Evolutionary conservation across 2,113 vertebrate species (phyloP).

Genomic region (Antigone vipio): DNA sequence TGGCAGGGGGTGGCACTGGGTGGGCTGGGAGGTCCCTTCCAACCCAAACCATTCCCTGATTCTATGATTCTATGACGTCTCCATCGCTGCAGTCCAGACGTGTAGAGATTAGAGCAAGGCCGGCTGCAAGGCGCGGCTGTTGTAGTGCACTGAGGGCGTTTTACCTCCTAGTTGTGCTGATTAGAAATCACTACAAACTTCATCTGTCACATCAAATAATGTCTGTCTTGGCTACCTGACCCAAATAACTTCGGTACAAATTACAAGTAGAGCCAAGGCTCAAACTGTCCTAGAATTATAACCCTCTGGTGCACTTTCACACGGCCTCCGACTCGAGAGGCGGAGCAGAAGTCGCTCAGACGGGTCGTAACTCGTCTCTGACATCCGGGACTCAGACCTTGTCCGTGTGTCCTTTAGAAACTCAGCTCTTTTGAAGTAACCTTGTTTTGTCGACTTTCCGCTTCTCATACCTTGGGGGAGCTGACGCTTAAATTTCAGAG

Average conservation of each 20-base stretch:
- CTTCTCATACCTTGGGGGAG: background rate
- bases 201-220: background rate
- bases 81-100: background rate
- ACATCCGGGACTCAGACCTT: background rate
- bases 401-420: background rate
- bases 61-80: background rate
- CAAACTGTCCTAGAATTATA: rapidly evolving
- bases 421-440: background rate
- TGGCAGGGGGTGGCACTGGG: too few species aligned
- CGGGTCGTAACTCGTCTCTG: rapidly evolving
- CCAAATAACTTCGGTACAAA: too few species aligned
- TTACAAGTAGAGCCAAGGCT: background rate
- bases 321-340: rapidly evolving
- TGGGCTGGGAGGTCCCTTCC: background rate
- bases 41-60: background rate
- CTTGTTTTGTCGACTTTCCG: background rate
- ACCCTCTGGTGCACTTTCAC: background rate
- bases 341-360: background rate
- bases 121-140: rapidly evolving
- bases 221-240: background rate
- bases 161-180: background rate
- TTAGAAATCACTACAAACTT: background rate
- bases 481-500: background rate
- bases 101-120: background rate
- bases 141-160: background rate